phyloP scores from a whole-genome alignment of 1,140 invertebrate species.

The Microvelia longipes region DNA sequence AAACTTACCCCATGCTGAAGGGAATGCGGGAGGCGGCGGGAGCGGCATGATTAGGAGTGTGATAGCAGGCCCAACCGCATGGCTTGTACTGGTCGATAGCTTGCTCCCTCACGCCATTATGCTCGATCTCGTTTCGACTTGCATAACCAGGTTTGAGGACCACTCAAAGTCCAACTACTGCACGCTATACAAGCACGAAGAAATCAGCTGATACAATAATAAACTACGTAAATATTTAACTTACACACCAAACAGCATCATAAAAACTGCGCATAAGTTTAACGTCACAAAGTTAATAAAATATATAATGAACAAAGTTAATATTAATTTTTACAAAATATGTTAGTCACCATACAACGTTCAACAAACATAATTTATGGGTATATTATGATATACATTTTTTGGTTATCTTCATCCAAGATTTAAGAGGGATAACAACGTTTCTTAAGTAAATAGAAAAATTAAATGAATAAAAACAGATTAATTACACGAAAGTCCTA shows the following conservation, averaged over 20 bases:
- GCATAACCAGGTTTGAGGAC: not conserved
- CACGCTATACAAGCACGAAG: not conserved
- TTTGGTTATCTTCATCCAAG: too few relatives aligned
- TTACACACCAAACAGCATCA: not conserved
- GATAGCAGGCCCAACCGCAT: not conserved
- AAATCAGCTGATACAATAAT: not conserved
- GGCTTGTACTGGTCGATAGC: not conserved
- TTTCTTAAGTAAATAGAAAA: too few relatives aligned
- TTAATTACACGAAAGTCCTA: too few relatives aligned
- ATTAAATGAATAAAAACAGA: too few relatives aligned
- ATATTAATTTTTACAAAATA: not conserved
- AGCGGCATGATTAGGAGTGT: not conserved
- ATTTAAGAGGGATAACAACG: too few relatives aligned
- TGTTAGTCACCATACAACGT: too few relatives aligned
- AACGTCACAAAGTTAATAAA: not conserved
- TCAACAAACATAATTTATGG: too few relatives aligned
- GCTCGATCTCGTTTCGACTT: not conserved
- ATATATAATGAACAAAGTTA: not conserved
- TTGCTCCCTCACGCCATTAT: not conserved
- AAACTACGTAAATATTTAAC: not conserved
- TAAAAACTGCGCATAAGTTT: not conserved
- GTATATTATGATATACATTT: too few relatives aligned
- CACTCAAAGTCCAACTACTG: not conserved
- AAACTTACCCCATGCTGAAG: not conserved
- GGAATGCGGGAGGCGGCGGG: not conserved